Percentiles rank a stretch among this genome's conserved stretches.
phyloP scores from a whole-genome alignment of 2,888 invertebrate genomes.

The Drosophila cognata region DNA sequence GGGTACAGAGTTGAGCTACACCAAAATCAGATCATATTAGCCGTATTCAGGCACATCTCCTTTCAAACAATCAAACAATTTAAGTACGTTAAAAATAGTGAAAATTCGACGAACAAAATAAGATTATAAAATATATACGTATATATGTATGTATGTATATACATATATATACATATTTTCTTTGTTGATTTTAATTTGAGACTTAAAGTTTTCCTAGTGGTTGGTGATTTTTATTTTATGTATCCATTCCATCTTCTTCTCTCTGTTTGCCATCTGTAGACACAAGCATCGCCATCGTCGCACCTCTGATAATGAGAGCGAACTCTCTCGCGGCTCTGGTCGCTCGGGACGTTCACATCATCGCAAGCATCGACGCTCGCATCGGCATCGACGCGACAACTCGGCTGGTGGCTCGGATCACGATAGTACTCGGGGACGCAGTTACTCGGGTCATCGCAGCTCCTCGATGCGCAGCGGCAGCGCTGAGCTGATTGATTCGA shows the following conservation, averaged over 20 bases:
- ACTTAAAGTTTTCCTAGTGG: neutral
- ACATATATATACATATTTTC: neutral
- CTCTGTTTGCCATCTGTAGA: constrained; percentile 78
- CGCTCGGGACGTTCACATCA: constrained; percentile 92
- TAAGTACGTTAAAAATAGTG: neutral
- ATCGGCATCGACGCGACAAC: constrained; percentile 88
- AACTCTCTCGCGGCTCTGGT: constrained; percentile 93
- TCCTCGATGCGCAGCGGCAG: constrained; percentile 84
- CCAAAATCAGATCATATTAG: neutral
- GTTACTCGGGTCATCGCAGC: constrained; percentile 85
- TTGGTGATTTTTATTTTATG: neutral
- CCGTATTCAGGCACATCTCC: neutral
- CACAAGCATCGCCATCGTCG: constrained; percentile 92
- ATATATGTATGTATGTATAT: too few species aligned
- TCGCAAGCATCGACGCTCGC: constrained; percentile 89
- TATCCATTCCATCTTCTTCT: neutral
- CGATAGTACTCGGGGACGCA: constrained; percentile 87
- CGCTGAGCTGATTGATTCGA: constrained; percentile 93
- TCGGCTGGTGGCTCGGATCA: constrained; percentile 89
- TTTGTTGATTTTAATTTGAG: neutral
- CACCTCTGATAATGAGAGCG: constrained; percentile 95
- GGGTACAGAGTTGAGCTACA: neutral
- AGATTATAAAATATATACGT: neutral
- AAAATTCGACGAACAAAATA: neutral
- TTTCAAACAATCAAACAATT: neutral